Evolutionary conservation across 2,888 invertebrate species (phyloP).

Genomic region (Cosmopolites sordidus): DNA sequence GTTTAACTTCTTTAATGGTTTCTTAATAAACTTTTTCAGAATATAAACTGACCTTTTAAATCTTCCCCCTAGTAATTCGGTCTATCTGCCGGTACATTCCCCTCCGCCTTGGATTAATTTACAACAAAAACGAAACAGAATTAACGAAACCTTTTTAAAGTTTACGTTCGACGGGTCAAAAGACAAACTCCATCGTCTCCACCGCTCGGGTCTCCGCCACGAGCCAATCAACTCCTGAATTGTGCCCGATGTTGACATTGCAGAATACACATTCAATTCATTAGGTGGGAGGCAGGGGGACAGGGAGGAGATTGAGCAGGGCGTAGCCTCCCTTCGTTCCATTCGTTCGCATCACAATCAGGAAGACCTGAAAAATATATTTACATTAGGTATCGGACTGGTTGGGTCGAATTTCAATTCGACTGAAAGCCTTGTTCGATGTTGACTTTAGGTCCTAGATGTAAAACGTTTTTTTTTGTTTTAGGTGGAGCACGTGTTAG

Average conservation of each 20-base stretch:
- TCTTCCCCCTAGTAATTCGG: too few relatives aligned
- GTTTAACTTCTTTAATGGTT: too few relatives aligned
- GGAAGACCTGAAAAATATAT: conserved; percentile 43
- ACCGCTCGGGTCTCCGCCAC: conserved; percentile 24
- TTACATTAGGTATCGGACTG: conserved; percentile 37
- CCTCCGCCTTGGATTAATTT: background rate
- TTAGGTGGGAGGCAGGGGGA: conserved; percentile 34
- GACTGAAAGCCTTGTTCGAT: conserved; percentile 33
- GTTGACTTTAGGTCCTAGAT: too few relatives aligned
- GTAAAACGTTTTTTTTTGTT: too few relatives aligned
- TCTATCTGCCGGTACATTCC: too few relatives aligned
- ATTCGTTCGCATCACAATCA: conserved; percentile 32
- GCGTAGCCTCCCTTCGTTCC: conserved; percentile 28
- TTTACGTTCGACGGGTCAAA: background rate
- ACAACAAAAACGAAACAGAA: conserved; percentile 16
- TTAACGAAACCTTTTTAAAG: conserved; percentile 8
- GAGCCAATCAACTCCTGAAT: conserved; percentile 44
- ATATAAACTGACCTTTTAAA: too few relatives aligned
- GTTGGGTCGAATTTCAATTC: conserved; percentile 41
- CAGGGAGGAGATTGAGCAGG: background rate
- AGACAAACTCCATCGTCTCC: background rate
- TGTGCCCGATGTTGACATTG: conserved; percentile 48
- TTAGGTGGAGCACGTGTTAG: too few relatives aligned
- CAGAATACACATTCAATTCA: conserved; percentile 49
- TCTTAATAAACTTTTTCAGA: too few relatives aligned